Base-by-base conservation (phyloP, 2,888 invertebrate genomes). In the Polydesmus complanatus region DNA sequence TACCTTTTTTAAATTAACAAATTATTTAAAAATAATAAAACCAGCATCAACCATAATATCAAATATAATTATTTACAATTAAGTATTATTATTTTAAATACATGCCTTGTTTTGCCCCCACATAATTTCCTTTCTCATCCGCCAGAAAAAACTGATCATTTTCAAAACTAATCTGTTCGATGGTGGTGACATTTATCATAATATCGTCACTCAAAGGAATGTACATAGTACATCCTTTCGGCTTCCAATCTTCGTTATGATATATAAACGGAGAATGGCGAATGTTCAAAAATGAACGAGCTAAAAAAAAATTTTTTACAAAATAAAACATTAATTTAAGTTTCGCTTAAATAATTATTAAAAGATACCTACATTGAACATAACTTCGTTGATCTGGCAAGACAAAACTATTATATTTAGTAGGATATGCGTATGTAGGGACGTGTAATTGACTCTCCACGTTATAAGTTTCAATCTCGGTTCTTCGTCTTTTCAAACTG, bases 141-240 rank as follows among this genome's bases (percentile, higher is more conserved):
- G 67, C 65, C 52, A 67, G 57, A 55, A 67, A 67, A 53, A 67
- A 67, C 53, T 67, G 66, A 55, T 66, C 67, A 26, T 54, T 55
- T 64, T 67, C 67, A 61, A 67, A 67, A 54, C 65, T 66, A 19
- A 67, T 65, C 61, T 67, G 67, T 37, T 67, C 67, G 56, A 67
- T 67, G 50, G 65, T 67, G 14, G 62, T 61, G 37, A 61, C 65
- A 54, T 67, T 67, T 14, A 67, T 63, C 64, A 67, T 64, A 23
- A 67, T 65, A 54, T 67, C 66, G 58, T 65, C 67, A 8, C 56
- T 50, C 19, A 67, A 57, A 25, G 67, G 67, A 22, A 66, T 54
- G 54, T 67, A 67, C 65, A 66, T 64, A 1, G 67, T 66, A 22
- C 66, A 65, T 3, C 66, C 65, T 62, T 62, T 65, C 1, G 67